Evolutionary conservation across 2,797 vertebrate genomes (phyloP).

Genomic region (Anguilla megastoma): DNA sequence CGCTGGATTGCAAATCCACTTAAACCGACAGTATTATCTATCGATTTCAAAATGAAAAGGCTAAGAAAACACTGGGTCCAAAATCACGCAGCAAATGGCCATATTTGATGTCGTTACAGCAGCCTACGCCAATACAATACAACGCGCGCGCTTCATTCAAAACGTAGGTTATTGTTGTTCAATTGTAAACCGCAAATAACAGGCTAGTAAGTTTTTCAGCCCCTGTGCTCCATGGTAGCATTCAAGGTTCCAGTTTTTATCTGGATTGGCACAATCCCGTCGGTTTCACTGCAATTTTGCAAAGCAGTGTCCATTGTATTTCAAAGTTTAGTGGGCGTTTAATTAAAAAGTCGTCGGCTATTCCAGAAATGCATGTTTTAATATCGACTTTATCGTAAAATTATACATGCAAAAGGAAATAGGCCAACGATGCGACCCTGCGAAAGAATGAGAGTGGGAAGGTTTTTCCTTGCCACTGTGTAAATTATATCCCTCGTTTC

Average conservation of each 20-base stretch:
- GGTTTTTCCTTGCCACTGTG: constrained; percentile 47
- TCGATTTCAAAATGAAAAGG: not conserved
- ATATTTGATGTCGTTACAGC: not conserved
- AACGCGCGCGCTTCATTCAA: not conserved
- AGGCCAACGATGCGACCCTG: constrained; percentile 22
- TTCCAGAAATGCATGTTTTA: constrained; percentile 23
- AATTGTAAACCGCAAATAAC: not conserved
- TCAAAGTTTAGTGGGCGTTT: not conserved
- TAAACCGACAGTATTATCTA: not conserved
- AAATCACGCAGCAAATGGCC: not conserved
- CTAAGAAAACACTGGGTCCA: not conserved
- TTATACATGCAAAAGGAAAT: constrained; percentile 36
- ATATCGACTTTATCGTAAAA: constrained; percentile 42
- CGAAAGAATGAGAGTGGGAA: constrained; percentile 34
- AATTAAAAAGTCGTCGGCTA: not conserved
- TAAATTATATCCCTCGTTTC: constrained; percentile 51
- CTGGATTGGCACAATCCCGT: not conserved
- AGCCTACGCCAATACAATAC: not conserved
- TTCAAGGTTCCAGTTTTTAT: not conserved
- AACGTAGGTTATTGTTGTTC: not conserved
- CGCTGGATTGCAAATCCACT: not conserved
- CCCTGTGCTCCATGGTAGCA: not conserved
- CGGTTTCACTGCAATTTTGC: not conserved
- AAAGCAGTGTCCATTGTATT: not conserved
- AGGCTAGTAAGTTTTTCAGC: not conserved